Percentiles rank a stretch among this genome's conserved stretches.
Conservation (phyloP, 2,113 vertebrate genomes). For the Polypterus senegalus region DNA sequence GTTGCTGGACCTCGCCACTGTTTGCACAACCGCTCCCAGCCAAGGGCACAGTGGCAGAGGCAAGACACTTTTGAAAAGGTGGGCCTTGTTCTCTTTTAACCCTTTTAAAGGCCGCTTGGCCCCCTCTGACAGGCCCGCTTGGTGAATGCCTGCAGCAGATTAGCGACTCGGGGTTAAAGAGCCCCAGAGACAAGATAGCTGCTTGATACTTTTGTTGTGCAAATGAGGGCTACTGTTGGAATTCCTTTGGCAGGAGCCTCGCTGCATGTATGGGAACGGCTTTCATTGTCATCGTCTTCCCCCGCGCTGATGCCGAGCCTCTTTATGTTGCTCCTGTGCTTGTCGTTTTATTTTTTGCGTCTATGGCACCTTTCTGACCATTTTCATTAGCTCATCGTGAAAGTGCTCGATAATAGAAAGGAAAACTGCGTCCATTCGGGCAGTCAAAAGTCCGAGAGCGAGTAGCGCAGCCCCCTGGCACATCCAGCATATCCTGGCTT, state of each 20-base stretch:
- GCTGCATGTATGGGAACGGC: too few species aligned
- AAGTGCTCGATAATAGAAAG: too few species aligned
- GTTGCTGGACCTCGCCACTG: conserved; percentile 4
- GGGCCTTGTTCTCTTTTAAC: conserved; percentile 8
- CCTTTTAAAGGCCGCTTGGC: not conserved
- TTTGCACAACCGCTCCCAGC: conserved; percentile 5
- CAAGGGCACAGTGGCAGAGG: conserved; percentile 2
- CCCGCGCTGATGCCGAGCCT: too few species aligned
- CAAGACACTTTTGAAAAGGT: not conserved
- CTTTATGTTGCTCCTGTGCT: too few species aligned
- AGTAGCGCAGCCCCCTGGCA: too few species aligned
- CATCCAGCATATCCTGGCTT: too few species aligned
- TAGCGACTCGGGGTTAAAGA: not conserved
- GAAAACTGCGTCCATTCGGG: too few species aligned
- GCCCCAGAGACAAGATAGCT: not conserved
- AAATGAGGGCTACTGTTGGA: not conserved
- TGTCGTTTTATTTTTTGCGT: too few species aligned
- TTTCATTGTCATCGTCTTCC: too few species aligned
- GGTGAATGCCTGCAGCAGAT: not conserved
- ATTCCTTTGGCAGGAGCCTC: not conserved
- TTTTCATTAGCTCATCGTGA: too few species aligned
- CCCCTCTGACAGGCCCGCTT: not conserved
- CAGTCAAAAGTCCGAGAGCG: too few species aligned
- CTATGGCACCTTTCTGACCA: too few species aligned
- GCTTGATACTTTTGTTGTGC: not conserved